Evolutionary conservation across 2,888 invertebrate genomes (phyloP).

Genomic region (Oasisia sp.): DNA sequence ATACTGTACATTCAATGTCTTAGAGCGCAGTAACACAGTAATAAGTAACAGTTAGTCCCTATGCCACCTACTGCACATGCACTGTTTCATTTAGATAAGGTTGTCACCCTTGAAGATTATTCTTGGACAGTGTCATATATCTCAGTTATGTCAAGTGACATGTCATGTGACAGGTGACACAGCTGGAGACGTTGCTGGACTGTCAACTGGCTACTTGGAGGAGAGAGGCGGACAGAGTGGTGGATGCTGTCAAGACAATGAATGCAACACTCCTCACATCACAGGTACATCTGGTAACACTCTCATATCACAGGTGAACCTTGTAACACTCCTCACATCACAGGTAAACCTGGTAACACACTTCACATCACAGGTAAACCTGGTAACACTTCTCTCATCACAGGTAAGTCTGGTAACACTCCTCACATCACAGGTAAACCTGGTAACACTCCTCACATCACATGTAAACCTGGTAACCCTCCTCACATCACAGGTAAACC

Average conservation of each 20-base stretch:
- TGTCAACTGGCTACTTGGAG: slow-evolving; percentile 28
- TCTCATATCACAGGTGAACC: not conserved
- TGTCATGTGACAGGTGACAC: slow-evolving; percentile 27
- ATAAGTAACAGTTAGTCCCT: too few species aligned
- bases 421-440: not conserved
- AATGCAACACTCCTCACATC: slow-evolving; percentile 17
- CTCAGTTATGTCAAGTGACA: not conserved
- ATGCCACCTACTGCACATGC: too few species aligned
- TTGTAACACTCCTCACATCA: not conserved
- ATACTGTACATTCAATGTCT: too few species aligned
- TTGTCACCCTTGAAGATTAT: not conserved
- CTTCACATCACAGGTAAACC: not conserved
- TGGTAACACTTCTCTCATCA: not conserved
- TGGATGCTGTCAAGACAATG: slow-evolving; percentile 27
- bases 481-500: not conserved
- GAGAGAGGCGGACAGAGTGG: slow-evolving; percentile 28
- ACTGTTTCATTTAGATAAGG: too few species aligned
- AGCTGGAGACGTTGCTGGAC: slow-evolving; percentile 30
- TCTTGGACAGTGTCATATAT: not conserved
- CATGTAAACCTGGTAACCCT: not conserved
- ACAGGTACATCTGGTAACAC: not conserved
- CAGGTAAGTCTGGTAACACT: not conserved
- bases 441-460: not conserved
- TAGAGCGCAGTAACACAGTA: too few species aligned
- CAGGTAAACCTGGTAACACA: not conserved